These are phyloP conservation scores for Caenorhabditis imperialis DNA, from an alignment of 2,888 invertebrate genomes.

Conservation along the genomic window DNA sequence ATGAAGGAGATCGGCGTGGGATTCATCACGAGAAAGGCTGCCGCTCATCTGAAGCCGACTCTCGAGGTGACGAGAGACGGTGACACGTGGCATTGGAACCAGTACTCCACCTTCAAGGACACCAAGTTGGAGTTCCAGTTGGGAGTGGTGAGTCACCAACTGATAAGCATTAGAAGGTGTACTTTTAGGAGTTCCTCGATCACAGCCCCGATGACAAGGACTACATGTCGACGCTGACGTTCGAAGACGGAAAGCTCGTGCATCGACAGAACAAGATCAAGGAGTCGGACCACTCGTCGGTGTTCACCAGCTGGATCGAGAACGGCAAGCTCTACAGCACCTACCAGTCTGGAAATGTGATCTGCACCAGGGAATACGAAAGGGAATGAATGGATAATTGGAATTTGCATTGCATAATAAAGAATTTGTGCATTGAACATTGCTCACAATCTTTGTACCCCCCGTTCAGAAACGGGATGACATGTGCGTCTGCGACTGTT, in stretches of 20 bases:
- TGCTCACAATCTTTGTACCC: too few relatives aligned
- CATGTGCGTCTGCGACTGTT: too few relatives aligned
- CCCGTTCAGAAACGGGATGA: too few relatives aligned
- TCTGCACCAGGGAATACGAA: too few relatives aligned
- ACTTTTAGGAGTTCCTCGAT: slow-evolving; percentile 37
- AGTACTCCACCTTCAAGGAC: slow-evolving; percentile 70
- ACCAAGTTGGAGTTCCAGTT: slow-evolving; percentile 62
- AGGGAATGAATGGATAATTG: too few relatives aligned
- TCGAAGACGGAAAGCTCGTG: slow-evolving; percentile 28
- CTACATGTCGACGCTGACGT: slow-evolving; percentile 38
- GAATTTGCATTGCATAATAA: too few relatives aligned
- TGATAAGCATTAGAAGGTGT: background rate
- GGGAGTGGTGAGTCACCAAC: slow-evolving; percentile 24
- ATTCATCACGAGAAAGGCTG: slow-evolving; percentile 67
- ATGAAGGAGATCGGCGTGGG: slow-evolving; percentile 71
- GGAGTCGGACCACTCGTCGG: slow-evolving; percentile 32
- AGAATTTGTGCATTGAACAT: too few relatives aligned
- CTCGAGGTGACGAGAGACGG: slow-evolving; percentile 63
- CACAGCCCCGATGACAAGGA: slow-evolving; percentile 39
- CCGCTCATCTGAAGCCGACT: slow-evolving; percentile 67
- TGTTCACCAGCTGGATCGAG: slow-evolving; percentile 37
- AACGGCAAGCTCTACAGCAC: too few relatives aligned
- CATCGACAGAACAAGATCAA: slow-evolving; percentile 47
- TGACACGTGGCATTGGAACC: slow-evolving; percentile 58
- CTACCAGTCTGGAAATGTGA: too few relatives aligned